These are phyloP conservation scores for Osmerus mordax DNA, from an alignment of 2,113 vertebrate genomes.

Conservation along the genomic window DNA sequence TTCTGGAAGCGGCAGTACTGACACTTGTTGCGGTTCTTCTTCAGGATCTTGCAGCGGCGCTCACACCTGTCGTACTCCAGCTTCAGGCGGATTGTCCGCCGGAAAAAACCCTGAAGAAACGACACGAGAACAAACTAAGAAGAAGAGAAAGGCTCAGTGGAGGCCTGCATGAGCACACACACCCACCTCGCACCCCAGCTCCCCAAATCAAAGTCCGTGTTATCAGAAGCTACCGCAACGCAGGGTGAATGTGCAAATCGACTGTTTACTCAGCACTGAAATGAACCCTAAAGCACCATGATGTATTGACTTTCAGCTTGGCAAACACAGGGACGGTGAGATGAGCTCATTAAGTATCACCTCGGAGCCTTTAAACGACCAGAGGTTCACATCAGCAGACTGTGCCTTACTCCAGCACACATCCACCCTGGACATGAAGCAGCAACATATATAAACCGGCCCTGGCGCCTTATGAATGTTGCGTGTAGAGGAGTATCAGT, in stretches of 20 bases:
- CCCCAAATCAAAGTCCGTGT: too few species aligned
- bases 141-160: not conserved
- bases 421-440: too few species aligned
- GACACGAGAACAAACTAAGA: not conserved
- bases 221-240: too few species aligned
- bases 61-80: constrained; percentile 89
- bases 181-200: not conserved
- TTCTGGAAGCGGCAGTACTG: constrained; percentile 96
- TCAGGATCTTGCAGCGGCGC: constrained; percentile 92
- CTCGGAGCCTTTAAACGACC: too few species aligned
- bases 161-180: not conserved
- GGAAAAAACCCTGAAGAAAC: constrained; percentile 86
- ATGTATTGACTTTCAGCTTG: too few species aligned
- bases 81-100: constrained; percentile 90
- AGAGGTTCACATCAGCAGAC: too few species aligned
- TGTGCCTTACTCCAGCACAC: too few species aligned
- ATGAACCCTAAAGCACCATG: too few species aligned
- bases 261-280: too few species aligned
- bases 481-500: constrained; percentile 22
- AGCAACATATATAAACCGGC: not conserved
- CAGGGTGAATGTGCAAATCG: too few species aligned
- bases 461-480: not conserved
- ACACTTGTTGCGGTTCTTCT: constrained; percentile 98
- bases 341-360: too few species aligned
- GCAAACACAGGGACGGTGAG: too few species aligned